Evolutionary conservation across 2,888 invertebrate genomes (phyloP).

Genomic region (Kryphioiulus occultus): DNA sequence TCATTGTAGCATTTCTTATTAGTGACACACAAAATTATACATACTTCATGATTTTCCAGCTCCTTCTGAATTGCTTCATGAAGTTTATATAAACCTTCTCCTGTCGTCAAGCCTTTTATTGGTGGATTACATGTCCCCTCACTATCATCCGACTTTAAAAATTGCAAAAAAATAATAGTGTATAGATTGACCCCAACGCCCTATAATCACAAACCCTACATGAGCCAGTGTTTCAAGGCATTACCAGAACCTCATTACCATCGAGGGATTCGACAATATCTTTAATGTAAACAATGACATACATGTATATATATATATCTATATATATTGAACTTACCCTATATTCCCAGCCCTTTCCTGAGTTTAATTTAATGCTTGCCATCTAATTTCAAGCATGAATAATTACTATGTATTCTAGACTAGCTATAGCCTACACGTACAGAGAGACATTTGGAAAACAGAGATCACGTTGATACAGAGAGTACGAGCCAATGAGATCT

Average conservation of each 20-base stretch:
- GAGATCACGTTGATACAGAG: neutral
- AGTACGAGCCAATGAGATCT: too few species aligned
- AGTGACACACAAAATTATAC: constrained; percentile 65
- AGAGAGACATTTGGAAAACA: neutral
- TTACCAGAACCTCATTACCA: too few species aligned
- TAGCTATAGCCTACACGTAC: neutral
- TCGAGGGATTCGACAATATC: too few species aligned
- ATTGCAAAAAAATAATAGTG: too few species aligned
- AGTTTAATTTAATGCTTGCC: neutral
- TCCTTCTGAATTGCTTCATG: constrained; percentile 74
- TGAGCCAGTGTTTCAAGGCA: too few species aligned
- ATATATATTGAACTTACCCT: neutral
- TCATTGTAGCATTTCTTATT: constrained; percentile 58
- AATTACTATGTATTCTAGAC: neutral
- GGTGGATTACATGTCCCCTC: neutral
- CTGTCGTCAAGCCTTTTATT: constrained; percentile 54
- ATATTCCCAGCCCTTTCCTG: neutral
- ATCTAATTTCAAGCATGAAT: neutral
- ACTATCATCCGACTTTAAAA: neutral
- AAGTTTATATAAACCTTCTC: constrained; percentile 73
- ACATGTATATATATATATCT: too few species aligned
- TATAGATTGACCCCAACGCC: too few species aligned
- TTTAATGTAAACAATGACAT: too few species aligned
- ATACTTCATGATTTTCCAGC: constrained; percentile 71
- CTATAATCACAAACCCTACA: too few species aligned